phyloP scores from a whole-genome alignment of 2,113 vertebrate species.

The Malurus cyaneus region DNA sequence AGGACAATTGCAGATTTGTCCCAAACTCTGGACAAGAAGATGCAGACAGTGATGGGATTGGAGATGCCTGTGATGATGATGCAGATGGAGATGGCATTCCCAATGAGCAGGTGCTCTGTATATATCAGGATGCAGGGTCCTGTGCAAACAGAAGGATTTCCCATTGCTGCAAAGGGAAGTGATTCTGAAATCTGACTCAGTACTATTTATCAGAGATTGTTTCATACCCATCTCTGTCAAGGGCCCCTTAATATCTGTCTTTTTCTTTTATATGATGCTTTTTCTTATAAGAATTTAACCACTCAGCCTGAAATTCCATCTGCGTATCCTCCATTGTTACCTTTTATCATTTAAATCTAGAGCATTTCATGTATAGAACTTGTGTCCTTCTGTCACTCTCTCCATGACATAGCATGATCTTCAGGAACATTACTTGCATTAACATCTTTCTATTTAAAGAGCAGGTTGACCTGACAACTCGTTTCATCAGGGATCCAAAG shows the following conservation, averaged over 20 bases:
- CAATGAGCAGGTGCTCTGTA: conserved; percentile 81
- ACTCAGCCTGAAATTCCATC: background rate
- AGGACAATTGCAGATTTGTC: conserved; percentile 95
- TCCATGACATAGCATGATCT: background rate
- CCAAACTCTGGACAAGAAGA: conserved; percentile 99
- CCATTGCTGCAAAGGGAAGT: background rate
- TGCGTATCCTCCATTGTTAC: background rate
- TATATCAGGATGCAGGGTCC: background rate
- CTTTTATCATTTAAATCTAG: background rate
- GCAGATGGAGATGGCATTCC: conserved; percentile 91
- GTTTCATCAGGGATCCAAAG: background rate
- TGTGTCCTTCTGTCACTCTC: background rate
- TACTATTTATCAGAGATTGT: background rate
- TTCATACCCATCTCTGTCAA: background rate
- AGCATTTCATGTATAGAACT: background rate
- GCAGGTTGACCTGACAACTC: background rate
- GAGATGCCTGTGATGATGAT: conserved; percentile 92
- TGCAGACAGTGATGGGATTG: conserved; percentile 86
- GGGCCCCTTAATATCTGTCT: background rate
- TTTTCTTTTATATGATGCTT: background rate
- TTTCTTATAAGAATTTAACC: background rate
- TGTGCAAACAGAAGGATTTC: background rate
- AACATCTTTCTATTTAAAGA: background rate
- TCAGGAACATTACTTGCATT: background rate
- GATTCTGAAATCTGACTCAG: background rate